Conservation (phyloP, 1,140 invertebrate genomes). For the Ceratitis capitata region DNA sequence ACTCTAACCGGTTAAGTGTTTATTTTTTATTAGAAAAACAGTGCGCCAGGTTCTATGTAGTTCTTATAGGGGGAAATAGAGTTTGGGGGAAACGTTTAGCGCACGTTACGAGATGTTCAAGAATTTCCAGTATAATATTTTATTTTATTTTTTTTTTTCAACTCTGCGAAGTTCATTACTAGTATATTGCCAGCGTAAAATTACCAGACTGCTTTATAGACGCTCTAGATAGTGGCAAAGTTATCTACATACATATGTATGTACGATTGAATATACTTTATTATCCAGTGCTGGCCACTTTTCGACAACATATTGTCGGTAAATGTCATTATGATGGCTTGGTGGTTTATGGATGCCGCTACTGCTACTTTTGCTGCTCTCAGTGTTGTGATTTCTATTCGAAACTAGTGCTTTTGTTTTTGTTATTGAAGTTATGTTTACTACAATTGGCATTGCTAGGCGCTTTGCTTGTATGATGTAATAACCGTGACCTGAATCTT, state of each 20-base stretch:
- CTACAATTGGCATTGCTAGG: not conserved
- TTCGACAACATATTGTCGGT: not conserved
- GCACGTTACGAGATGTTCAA: not conserved
- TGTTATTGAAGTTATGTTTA: not conserved
- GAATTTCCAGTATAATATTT: not conserved
- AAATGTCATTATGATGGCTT: not conserved
- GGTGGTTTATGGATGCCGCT: not conserved
- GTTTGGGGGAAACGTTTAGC: not conserved
- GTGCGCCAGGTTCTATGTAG: not conserved
- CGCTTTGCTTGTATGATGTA: conserved; percentile 28
- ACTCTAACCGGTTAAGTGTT: not conserved
- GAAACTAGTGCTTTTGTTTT: not conserved
- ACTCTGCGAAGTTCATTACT: not conserved
- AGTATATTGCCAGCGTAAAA: not conserved
- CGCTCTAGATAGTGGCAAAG: not conserved
- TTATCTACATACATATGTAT: not conserved
- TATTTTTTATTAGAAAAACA: not conserved
- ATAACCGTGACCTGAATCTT: conserved; percentile 46
- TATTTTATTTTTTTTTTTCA: not conserved
- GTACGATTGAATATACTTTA: not conserved
- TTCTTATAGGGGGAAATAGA: not conserved
- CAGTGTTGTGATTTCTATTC: not conserved
- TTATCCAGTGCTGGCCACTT: not conserved
- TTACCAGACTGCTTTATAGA: not conserved
- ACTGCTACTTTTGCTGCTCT: not conserved